Evolutionary conservation across 2,113 vertebrate genomes (phyloP), one percentile per base, ranked within the genome.

Genomic region (Himantopus leucocephalus): DNA sequence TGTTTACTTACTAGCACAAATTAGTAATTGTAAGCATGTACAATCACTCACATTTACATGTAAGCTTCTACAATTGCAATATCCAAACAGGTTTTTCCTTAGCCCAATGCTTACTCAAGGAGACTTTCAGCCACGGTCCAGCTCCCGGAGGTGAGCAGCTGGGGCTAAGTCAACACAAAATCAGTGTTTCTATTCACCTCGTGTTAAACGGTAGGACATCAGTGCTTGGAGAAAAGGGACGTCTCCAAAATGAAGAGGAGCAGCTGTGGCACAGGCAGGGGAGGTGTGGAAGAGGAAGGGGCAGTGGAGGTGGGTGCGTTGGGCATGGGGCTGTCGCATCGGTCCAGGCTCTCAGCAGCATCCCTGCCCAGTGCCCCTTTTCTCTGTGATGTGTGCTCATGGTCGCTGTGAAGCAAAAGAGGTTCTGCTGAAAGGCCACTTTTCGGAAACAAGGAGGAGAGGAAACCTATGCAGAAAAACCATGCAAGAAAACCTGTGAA

Each of bases 1-100:
- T 91, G 45, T 88, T 96, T 86, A n/a, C 88, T 30, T 86, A 27
- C 68, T 30, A 84, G 85, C 22, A 93, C 82, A 91, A 78, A 92
- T 91, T 81, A 84, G 43, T 55, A 67, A 45, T 29, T 93, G 60
- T 72, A 81, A 81, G 64, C 30, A 14, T 87, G 75, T 86, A 71
- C 52, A 89, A 66, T 72, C 85, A 56, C 43, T 92, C 3, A 0
- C 64, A 90, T 76, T 95, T 95, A 80, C 94, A 45, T 64, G 56
- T 64, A 81, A 91, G 48, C 43, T 62, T 93, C 79, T 76, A 91
- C 59, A 83, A 80, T 2, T 73, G 63, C 75, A 52, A 17, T 59
- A 55, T 22, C 64, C 71, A 62, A 45, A 67, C 20, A 73, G 35
- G 20, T 77, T 88, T 94, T 94, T 64, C 79, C 59, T 60, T 27